These are phyloP conservation scores for Atlantisia rogersi DNA, from an alignment of 2,113 vertebrate species.

Conservation along the genomic window DNA sequence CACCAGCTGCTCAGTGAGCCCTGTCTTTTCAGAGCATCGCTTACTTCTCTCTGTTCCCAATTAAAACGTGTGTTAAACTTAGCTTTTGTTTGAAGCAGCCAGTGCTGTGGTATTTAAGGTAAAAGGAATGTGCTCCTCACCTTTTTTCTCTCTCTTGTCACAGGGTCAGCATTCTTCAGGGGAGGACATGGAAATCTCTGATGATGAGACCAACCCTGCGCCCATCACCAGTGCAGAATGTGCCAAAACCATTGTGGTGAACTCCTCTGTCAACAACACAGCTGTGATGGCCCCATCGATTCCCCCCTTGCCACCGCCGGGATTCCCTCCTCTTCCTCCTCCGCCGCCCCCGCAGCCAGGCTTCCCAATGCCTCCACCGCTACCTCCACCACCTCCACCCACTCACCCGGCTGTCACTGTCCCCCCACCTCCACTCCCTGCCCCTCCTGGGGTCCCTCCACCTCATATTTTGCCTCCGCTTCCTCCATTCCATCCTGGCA, in stretches of 20 bases:
- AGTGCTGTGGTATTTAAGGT: background rate
- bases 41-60: background rate
- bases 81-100: slow-evolving; percentile 42
- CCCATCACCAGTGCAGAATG: slow-evolving; percentile 88
- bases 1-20: slow-evolving; percentile 5
- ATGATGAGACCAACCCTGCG: slow-evolving; percentile 91
- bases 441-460: slow-evolving; percentile 76
- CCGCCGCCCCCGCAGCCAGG: slow-evolving; percentile 72
- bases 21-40: background rate
- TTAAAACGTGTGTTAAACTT: slow-evolving; percentile 46
- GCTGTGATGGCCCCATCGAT: slow-evolving; percentile 81
- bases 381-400: slow-evolving; percentile 76
- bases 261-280: slow-evolving; percentile 83
- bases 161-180: slow-evolving; percentile 93
- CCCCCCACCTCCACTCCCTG: slow-evolving; percentile 73
- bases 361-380: slow-evolving; percentile 78
- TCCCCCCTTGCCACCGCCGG: slow-evolving; percentile 80
- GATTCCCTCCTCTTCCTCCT: slow-evolving; percentile 84
- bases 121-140: slow-evolving; percentile 8
- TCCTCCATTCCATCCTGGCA: slow-evolving; percentile 83
- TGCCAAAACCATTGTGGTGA: slow-evolving; percentile 91
- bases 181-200: slow-evolving; percentile 99
- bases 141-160: background rate
- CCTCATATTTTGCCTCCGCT: slow-evolving; percentile 86
- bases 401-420: slow-evolving; percentile 71